Base-by-base conservation (phyloP, 2,888 invertebrate genomes). In the Morpho achilles region DNA sequence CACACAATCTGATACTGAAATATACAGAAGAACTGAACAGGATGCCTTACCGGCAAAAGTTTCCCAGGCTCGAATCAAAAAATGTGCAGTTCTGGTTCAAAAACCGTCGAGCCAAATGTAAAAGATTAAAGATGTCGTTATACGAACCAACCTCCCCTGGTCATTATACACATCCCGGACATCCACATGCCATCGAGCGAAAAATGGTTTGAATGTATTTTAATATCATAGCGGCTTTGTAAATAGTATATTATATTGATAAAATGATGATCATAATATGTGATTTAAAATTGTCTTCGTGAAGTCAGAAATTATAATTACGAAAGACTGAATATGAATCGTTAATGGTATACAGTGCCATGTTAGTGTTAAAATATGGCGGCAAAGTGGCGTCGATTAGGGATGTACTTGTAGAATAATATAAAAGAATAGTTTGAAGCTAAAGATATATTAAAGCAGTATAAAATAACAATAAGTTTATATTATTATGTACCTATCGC, bases 1-100 rank as follows among this genome's bases (percentile, higher is more conserved):
- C 98, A 70, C 99, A 99, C 87, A 97, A 98, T 90, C 92, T 99
- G 77, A 99, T 99, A 75, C 93, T 99, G 69, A 98, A 99, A 83
- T 99, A 98, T 83, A 99, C 99, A 3, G 98, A 99, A 75, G 98
- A 98, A 80, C 91, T 99, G 70, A 99, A 99, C 84, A 94, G 96
- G 65, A 98, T 98, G 95, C 97, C 98, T 55, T 99, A 99, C 84
- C 91, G 99, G 76, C 98, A 98, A 87, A 99, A 99, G 86, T 99
- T 99, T 84, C 99, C 99, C 1, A 95, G 97, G n/a, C 92, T 99
- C 64, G 99, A 99, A 82, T 98, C 99, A 48, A 99, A 99, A 91
- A 99, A 99, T 81, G 99, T 99, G 68, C 99, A 99, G 87, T 98
- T 99, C 83, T 99, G 99, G 99, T 99, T 99, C 89, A 99, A 99